A percentile compares a stretch with the other conserved stretches of the same genome.
These are phyloP conservation scores for Microctonus brassicae DNA, from an alignment of 2,888 invertebrate species.

Conservation along the genomic window DNA sequence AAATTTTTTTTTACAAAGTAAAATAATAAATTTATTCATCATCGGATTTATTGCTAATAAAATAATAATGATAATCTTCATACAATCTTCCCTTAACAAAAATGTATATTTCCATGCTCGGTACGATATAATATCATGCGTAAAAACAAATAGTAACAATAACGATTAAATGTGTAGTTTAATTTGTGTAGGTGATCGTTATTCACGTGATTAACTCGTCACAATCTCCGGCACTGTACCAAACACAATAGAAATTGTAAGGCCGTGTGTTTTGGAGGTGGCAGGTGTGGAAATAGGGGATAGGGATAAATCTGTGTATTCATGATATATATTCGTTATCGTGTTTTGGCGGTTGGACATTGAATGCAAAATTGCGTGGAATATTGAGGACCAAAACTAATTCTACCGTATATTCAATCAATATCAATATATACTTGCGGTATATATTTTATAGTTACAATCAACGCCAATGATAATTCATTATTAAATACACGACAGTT, in stretches of 20 bases:
- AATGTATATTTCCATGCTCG: too few species aligned
- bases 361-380: slow-evolving; percentile 15
- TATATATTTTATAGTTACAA: slow-evolving; percentile 1
- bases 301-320: slow-evolving; percentile 4
- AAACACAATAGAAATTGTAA: slow-evolving; percentile 3
- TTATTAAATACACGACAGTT: neutral
- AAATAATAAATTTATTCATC: neutral
- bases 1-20: neutral
- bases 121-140: too few species aligned
- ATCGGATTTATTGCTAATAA: neutral
- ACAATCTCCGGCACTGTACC: neutral
- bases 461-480: slow-evolving; percentile 11
- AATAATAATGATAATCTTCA: too few species aligned
- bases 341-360: slow-evolving; percentile 13
- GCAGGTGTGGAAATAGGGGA: neutral
- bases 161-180: neutral
- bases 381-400: slow-evolving; percentile 9
- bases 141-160: neutral
- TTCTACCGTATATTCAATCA: slow-evolving; percentile 5
- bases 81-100: too few species aligned
- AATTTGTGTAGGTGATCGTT: slow-evolving; percentile 14
- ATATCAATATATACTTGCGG: neutral
- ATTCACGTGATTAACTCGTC: slow-evolving; percentile 30
- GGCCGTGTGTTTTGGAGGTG: slow-evolving; percentile 4
- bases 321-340: slow-evolving; percentile 23